Conservation (phyloP, 1,140 invertebrate species). For the Drosophila insularis region DNA sequence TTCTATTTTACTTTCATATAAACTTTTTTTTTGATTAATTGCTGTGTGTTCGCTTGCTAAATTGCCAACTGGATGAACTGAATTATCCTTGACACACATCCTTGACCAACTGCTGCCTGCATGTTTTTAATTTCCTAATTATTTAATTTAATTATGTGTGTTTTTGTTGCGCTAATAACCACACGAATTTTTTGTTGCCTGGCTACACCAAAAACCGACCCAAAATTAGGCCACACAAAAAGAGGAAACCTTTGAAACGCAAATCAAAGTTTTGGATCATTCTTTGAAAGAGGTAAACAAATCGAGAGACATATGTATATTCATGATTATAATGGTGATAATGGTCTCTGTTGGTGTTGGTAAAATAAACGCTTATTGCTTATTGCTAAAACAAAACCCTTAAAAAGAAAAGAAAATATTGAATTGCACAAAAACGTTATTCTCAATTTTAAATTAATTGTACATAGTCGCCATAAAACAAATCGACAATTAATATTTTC, state of each 20-base stretch:
- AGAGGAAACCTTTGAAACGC: conserved; percentile 97
- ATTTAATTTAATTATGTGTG: not conserved
- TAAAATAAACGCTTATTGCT: conserved; percentile 19
- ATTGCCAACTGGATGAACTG: conserved; percentile 31
- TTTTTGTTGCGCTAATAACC: not conserved
- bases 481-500: conserved; percentile 74
- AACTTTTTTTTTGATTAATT: conserved; percentile 39
- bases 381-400: conserved; percentile 18
- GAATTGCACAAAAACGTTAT: conserved; percentile 82
- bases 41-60: conserved; percentile 50
- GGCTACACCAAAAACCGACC: conserved; percentile 21
- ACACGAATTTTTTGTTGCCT: not conserved
- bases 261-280: conserved; percentile 95
- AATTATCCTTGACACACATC: conserved; percentile 1
- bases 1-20: conserved; percentile 70
- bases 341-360: conserved; percentile 60
- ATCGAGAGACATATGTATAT: conserved; percentile 17
- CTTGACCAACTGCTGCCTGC: conserved; percentile 8
- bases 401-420: conserved; percentile 76
- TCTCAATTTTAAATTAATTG: conserved; percentile 82
- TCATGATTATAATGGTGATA: conserved; percentile 4
- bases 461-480: conserved; percentile 63
- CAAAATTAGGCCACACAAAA: conserved; percentile 93
- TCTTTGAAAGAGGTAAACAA: conserved; percentile 95
- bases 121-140: not conserved